Conservation (phyloP, 2,888 invertebrate genomes). For the Mycalesis mineus region DNA sequence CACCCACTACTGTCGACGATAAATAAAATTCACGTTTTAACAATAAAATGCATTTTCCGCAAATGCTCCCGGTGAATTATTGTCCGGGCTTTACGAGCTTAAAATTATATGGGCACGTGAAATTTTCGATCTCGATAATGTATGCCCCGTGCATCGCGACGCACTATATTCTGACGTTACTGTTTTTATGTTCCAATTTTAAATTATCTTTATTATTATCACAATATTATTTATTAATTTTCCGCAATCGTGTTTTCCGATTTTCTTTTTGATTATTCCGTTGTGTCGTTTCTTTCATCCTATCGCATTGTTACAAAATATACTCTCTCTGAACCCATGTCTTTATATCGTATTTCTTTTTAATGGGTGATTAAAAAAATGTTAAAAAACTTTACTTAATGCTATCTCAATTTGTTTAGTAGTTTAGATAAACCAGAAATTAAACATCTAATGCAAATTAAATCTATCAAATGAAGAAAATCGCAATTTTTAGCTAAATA, state of each 20-base stretch:
- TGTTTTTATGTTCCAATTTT: constrained; percentile 34
- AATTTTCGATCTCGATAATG: constrained; percentile 77
- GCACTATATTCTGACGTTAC: constrained; percentile 60
- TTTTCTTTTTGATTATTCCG: neutral
- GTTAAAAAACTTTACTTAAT: too few relatives aligned
- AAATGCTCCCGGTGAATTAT: constrained; percentile 77
- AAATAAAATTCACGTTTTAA: constrained; percentile 79
- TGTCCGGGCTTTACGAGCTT: constrained; percentile 75
- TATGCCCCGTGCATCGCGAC: constrained; percentile 52
- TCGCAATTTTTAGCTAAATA: too few relatives aligned
- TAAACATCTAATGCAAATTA: too few relatives aligned
- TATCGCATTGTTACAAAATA: neutral
- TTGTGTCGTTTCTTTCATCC: neutral
- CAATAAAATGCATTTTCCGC: constrained; percentile 79
- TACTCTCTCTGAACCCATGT: neutral
- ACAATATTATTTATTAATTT: constrained; percentile 23
- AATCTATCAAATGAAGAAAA: too few relatives aligned
- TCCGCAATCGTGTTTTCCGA: constrained; percentile 9
- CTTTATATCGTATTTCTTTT: neutral
- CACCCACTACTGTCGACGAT: constrained; percentile 70
- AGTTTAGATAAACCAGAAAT: too few relatives aligned
- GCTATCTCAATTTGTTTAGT: too few relatives aligned
- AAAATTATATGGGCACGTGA: constrained; percentile 77
- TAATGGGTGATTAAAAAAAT: neutral
- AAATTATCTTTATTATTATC: constrained; percentile 32